Percentiles rank a stretch among this genome's conserved stretches.
These are phyloP conservation scores for Aporophyla lueneburgensis DNA, from an alignment of 2,888 invertebrate species.

Conservation along the genomic window DNA sequence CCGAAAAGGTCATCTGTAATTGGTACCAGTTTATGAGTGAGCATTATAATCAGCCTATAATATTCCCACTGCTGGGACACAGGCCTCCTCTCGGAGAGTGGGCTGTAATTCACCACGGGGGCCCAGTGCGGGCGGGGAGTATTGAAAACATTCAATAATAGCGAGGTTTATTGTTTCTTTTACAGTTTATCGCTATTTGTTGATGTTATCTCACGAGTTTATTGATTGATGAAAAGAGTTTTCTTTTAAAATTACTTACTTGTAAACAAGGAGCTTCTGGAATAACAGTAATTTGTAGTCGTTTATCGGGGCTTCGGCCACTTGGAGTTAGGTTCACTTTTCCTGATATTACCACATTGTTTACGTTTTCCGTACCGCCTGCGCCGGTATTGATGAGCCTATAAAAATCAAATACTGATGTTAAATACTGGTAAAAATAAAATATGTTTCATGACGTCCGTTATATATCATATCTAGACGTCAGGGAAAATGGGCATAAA, in stretches of 20 bases:
- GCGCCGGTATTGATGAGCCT: conserved; percentile 84
- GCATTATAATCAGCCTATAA: background rate
- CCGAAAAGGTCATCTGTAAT: conserved; percentile 92
- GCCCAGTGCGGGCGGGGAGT: too few relatives aligned
- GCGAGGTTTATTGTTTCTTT: background rate
- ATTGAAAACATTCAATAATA: background rate
- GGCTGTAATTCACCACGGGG: too few relatives aligned
- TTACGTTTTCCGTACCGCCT: conserved; percentile 79
- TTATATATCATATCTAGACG: too few relatives aligned
- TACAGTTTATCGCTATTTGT: background rate
- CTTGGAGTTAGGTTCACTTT: conserved; percentile 90
- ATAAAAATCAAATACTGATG: background rate
- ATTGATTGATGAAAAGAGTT: background rate
- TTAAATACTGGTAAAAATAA: background rate
- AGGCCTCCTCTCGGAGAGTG: too few relatives aligned
- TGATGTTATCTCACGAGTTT: background rate
- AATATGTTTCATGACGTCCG: background rate
- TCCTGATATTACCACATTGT: conserved; percentile 89
- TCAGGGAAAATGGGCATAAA: background rate
- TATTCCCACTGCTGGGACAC: too few relatives aligned
- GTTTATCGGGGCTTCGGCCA: conserved; percentile 92
- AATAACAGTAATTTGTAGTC: conserved; percentile 94
- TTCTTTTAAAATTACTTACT: conserved; percentile 83
- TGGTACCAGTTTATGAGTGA: background rate
- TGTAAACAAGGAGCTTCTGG: conserved; percentile 96